A percentile compares a stretch with the other conserved stretches of the same genome.
Evolutionary conservation across 2,797 vertebrate genomes (phyloP).

Genomic region (Onychomys torridus): DNA sequence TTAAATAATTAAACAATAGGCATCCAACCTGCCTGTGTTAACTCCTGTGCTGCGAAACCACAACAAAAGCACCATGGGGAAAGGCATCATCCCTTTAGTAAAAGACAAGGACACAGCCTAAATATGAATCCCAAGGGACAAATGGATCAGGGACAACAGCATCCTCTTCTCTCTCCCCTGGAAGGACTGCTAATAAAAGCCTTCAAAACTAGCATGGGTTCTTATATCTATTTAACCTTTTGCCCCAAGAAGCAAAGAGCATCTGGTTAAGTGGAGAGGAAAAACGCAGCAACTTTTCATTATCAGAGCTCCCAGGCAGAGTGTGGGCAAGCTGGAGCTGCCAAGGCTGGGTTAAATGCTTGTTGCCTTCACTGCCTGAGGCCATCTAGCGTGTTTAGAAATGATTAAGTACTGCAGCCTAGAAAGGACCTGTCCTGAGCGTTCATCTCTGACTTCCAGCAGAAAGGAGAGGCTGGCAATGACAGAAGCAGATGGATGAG

Average conservation of each 20-base stretch:
- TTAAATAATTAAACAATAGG: slow-evolving; percentile 84
- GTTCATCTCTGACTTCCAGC: slow-evolving; percentile 94
- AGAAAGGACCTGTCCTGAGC: slow-evolving; percentile 94
- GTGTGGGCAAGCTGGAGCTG: slow-evolving; percentile 88
- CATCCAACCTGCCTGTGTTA: slow-evolving; percentile 73
- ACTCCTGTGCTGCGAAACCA: slow-evolving; percentile 74
- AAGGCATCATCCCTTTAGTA: slow-evolving; percentile 81
- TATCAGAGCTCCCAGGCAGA: slow-evolving; percentile 90
- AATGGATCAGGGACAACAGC: slow-evolving; percentile 77
- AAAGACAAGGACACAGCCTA: slow-evolving; percentile 83
- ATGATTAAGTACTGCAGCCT: slow-evolving; percentile 94
- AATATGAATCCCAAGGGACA: slow-evolving; percentile 84
- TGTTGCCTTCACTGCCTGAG: slow-evolving; percentile 93
- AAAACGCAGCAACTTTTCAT: slow-evolving; percentile 91
- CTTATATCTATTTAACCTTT: slow-evolving; percentile 92
- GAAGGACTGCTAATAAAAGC: slow-evolving; percentile 89
- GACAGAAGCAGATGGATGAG: slow-evolving; percentile 94
- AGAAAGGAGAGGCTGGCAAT: slow-evolving; percentile 93
- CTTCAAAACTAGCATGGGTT: slow-evolving; percentile 89
- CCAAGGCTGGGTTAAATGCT: slow-evolving; percentile 93
- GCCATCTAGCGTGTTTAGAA: slow-evolving; percentile 93
- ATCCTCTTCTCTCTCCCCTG: slow-evolving; percentile 83
- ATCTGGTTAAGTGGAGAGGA: slow-evolving; percentile 91
- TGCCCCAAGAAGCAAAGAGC: slow-evolving; percentile 91
- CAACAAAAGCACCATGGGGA: slow-evolving; percentile 25